These are phyloP conservation scores for Picus viridis DNA, from an alignment of 2,797 vertebrate genomes.

Conservation along the genomic window DNA sequence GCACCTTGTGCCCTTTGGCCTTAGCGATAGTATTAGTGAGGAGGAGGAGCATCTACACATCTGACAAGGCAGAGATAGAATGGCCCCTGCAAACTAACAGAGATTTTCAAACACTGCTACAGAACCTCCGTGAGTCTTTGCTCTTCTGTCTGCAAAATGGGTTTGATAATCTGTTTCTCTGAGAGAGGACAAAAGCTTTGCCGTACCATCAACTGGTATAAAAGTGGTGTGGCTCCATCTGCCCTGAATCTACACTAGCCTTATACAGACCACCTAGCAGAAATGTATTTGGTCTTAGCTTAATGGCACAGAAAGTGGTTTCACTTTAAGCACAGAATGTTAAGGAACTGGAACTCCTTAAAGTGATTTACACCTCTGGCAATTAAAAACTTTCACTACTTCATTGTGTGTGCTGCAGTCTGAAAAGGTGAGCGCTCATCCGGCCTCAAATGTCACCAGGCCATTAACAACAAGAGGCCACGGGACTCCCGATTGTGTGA, in stretches of 20 bases:
- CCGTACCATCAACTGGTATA: not conserved
- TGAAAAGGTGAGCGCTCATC: not conserved
- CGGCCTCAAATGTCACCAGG: not conserved
- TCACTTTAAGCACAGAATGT: not conserved
- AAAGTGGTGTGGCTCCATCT: not conserved
- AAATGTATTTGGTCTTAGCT: not conserved
- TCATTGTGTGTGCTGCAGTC: not conserved
- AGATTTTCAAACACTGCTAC: not conserved
- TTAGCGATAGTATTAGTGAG: not conserved
- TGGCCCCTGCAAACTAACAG: not conserved
- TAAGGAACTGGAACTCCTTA: slow-evolving; percentile 21
- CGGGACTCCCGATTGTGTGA: not conserved
- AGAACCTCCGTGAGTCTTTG: not conserved
- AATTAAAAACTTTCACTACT: slow-evolving; percentile 9
- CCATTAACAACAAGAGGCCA: not conserved
- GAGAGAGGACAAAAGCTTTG: not conserved
- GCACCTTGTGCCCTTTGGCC: not conserved
- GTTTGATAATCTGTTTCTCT: not conserved
- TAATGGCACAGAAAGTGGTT: not conserved
- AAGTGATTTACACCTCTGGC: slow-evolving; percentile 11
- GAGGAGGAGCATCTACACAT: not conserved
- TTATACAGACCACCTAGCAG: not conserved
- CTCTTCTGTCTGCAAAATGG: not conserved
- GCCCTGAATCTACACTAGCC: not conserved
- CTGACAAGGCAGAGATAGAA: not conserved